Conservation (phyloP, 1,140 invertebrate species). For the Conus betulinus region DNA sequence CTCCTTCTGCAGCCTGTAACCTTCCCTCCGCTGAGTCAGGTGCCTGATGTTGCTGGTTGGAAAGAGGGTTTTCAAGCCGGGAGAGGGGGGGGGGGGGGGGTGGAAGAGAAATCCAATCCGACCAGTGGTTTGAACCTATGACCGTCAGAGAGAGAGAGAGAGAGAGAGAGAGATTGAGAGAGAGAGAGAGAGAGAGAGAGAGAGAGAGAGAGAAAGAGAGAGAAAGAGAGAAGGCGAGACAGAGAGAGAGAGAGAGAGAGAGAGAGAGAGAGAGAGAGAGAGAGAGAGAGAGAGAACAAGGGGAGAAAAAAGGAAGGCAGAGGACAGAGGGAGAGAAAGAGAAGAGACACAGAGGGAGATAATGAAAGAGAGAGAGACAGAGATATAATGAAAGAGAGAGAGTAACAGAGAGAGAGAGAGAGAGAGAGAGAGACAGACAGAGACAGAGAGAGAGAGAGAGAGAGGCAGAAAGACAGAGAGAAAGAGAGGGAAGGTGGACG, state of each 20-base stretch:
- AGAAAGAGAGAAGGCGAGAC: neutral
- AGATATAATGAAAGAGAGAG: neutral
- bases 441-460: neutral
- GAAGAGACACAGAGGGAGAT: neutral
- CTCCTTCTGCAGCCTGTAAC: too few species aligned
- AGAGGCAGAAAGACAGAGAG: neutral
- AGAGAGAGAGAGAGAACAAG: neutral
- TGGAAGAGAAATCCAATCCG: too few species aligned
- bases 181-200: too few species aligned
- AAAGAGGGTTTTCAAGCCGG: too few species aligned
- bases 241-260: neutral
- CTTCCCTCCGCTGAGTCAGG: too few species aligned
- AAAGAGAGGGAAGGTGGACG: neutral
- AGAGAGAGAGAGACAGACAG: neutral
- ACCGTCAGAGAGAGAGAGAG: too few species aligned
- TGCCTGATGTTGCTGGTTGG: too few species aligned
- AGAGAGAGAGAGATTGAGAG: too few species aligned
- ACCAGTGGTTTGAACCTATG: too few species aligned
- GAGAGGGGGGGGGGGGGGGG: too few species aligned
- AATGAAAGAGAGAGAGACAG: neutral
- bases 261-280: neutral
- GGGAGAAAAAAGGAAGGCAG: too few species aligned
- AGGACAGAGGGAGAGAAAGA: neutral
- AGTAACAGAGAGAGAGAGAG: neutral
- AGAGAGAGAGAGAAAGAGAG: too few species aligned